Percentiles rank a stretch among this genome's conserved stretches.
Evolutionary conservation across 1,140 invertebrate species (phyloP).

Genomic region (Lordiphosa collinella): DNA sequence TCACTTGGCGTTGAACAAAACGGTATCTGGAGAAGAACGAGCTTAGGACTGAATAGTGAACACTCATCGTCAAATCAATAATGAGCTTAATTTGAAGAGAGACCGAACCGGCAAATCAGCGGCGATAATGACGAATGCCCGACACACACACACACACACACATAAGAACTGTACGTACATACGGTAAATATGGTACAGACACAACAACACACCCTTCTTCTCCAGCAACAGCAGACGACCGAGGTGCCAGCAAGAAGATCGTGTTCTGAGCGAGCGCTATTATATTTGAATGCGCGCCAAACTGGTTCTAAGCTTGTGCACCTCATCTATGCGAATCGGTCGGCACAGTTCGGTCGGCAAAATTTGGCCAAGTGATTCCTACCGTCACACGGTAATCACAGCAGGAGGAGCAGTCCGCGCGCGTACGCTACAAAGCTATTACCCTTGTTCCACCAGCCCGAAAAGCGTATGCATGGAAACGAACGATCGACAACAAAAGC

Average conservation of each 20-base stretch:
- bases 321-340: conserved; percentile 2
- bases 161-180: neutral
- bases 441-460: conserved; percentile 4
- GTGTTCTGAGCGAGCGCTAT: neutral
- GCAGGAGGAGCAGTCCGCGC: conserved; percentile 4
- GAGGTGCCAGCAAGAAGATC: neutral
- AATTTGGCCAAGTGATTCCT: conserved; percentile 13
- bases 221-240: no score
- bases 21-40: neutral
- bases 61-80: conserved; percentile 4
- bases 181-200: no score
- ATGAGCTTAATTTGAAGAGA: conserved; percentile 17
- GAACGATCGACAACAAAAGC: conserved; percentile 8
- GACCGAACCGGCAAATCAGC: conserved; percentile 7
- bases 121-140: conserved; percentile 4
- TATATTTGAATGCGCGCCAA: conserved; percentile 1
- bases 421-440: conserved; percentile 5
- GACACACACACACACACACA: neutral
- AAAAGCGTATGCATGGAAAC: conserved; percentile 9
- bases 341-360: conserved; percentile 1
- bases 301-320: neutral
- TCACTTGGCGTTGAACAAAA: neutral
- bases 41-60: conserved; percentile 1
- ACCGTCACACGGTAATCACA: conserved; percentile 10
- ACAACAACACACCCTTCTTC: no score